Base-by-base conservation (phyloP, 2,888 invertebrate species). In the Tetragonisca angustula region DNA sequence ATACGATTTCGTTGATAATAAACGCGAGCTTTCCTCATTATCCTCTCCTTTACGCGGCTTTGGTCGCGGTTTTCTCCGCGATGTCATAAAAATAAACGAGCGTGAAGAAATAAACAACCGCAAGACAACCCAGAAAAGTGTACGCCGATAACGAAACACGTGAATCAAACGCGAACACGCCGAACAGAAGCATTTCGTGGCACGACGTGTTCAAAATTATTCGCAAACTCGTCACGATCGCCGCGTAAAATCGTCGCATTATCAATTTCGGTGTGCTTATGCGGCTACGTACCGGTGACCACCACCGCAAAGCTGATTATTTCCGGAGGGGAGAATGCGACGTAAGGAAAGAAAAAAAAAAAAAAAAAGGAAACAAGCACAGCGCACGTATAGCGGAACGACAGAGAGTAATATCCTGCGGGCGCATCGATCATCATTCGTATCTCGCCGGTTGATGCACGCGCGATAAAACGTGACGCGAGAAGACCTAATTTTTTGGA, bases 381-480 rank as follows among this genome's bases (percentile, higher is more conserved):
- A 13, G 21, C 50, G 24, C 50, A 27, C 27, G 2, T 27, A 69
- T 56, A 27, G 32, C 17, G 54, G 56, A 24, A 67, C 54, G 54
- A 73, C 24, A 56, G 50, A 24, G 19, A 52, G 24, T 64, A 62
- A 74, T 74, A 74, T 64, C 27, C 74, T 5, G 19, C 4, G 21
- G 36, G 24, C 32, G 65, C 65, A 75, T 74, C 62, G 79, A 54
- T 50, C 59, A 21, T 50, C 69, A 56, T 81, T 69, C 54, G 69
- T 81, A 81, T 68, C 67, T 59, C 15, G 50, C 61, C 50, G 56
- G 80, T 73, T 64, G 68, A 69, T 80, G 56, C 27, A 74, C 21
- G 17, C 13, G 36, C 62, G 74, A 81, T 81, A 73, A 81, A 81
- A 73, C 81, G 73, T 61, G 68, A 81, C 67, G 67, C 67, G 67